Conservation (phyloP, 2,797 vertebrate species). For the Typhlichthys subterraneus region DNA sequence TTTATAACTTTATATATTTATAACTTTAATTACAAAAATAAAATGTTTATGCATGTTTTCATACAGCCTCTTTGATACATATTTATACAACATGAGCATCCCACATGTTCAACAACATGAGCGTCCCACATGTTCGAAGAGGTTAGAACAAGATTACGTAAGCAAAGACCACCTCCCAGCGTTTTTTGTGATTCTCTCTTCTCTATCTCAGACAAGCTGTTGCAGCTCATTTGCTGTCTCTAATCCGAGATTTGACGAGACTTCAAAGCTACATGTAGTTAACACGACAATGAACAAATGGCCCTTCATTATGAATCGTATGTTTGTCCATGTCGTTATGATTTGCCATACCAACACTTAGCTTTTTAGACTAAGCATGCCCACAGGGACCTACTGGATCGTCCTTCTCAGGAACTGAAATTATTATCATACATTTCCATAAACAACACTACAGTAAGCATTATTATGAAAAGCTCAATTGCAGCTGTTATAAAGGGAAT, state of each 20-base stretch:
- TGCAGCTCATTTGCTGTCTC: constrained; percentile 4
- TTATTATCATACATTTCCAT: too few relatives aligned
- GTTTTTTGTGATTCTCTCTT: not conserved
- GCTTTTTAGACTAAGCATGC: constrained; percentile 25
- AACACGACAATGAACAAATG: constrained; percentile 26
- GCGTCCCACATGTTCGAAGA: constrained; percentile 25
- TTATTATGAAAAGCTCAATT: too few relatives aligned
- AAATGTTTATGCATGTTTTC: too few relatives aligned
- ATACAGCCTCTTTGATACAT: too few relatives aligned
- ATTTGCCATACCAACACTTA: not conserved
- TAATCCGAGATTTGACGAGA: constrained; percentile 44
- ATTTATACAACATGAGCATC: constrained; percentile 3
- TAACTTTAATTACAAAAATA: too few relatives aligned
- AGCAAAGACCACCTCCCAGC: constrained; percentile 16
- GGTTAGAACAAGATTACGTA: constrained; percentile 43
- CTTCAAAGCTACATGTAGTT: constrained; percentile 51
- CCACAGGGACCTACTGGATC: constrained; percentile 9
- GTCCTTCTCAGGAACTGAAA: not conserved
- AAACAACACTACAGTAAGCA: too few relatives aligned
- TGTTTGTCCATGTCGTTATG: constrained; percentile 23
- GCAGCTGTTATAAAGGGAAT: too few relatives aligned
- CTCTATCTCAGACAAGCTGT: constrained; percentile 17
- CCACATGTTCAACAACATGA: constrained; percentile 15
- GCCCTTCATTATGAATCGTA: constrained; percentile 38
- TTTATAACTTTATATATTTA: too few relatives aligned